Conservation (phyloP, 2,888 invertebrate genomes). For the Plagodis pulveraria region DNA sequence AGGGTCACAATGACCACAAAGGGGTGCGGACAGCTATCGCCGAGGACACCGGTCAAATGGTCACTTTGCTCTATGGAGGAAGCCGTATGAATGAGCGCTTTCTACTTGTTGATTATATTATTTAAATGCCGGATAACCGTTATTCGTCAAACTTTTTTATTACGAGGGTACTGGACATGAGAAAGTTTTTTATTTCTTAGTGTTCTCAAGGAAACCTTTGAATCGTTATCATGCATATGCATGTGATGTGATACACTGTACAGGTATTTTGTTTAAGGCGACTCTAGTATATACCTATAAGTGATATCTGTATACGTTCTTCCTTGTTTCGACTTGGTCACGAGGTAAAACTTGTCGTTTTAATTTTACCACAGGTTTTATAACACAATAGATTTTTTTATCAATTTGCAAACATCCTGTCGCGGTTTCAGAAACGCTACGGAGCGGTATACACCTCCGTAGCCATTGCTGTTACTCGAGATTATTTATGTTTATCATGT, state of each 20-base stretch:
- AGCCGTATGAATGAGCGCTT: slow-evolving; percentile 78
- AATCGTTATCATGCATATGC: slow-evolving; percentile 20
- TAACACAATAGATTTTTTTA: too few relatives aligned
- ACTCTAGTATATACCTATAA: too few relatives aligned
- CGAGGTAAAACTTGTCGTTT: too few relatives aligned
- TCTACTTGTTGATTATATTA: slow-evolving; percentile 78
- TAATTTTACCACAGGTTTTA: too few relatives aligned
- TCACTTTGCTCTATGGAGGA: slow-evolving; percentile 76
- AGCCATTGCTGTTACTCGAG: too few relatives aligned
- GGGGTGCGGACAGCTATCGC: slow-evolving; percentile 79
- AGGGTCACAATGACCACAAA: slow-evolving; percentile 77
- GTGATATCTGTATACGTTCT: too few relatives aligned
- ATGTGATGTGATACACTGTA: neutral
- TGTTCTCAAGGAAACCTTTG: slow-evolving; percentile 18
- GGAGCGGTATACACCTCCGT: too few relatives aligned
- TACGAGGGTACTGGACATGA: slow-evolving; percentile 65
- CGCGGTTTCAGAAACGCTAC: too few relatives aligned
- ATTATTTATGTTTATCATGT: too few relatives aligned
- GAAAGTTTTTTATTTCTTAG: slow-evolving; percentile 56
- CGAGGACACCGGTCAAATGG: slow-evolving; percentile 79
- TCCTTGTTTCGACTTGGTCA: too few relatives aligned
- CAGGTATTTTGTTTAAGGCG: too few relatives aligned
- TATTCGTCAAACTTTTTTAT: slow-evolving; percentile 75
- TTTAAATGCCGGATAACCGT: slow-evolving; percentile 78
- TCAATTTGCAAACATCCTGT: too few relatives aligned